A percentile compares a stretch with the other conserved stretches of the same genome.
These are phyloP conservation scores for human DNA, from an alignment of 2,113 vertebrate genomes.

Conservation along the genomic window DNA sequence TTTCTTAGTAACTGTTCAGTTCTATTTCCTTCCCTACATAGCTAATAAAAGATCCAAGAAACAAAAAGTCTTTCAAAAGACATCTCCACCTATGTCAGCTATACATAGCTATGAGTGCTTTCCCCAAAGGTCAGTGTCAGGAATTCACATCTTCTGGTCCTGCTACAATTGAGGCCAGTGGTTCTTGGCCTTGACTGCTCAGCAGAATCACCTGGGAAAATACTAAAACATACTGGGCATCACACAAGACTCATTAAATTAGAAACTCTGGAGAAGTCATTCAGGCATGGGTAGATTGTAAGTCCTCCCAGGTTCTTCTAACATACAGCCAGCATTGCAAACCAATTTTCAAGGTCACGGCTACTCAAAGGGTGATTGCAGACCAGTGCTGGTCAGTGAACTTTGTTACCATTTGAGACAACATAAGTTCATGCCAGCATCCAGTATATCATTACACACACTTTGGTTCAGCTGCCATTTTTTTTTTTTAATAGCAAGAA, in stretches of 20 bases:
- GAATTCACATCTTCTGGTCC: background rate
- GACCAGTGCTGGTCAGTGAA: background rate
- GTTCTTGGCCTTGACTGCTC: background rate
- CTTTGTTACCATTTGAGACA: background rate
- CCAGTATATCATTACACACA: background rate
- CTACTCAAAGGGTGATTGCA: background rate
- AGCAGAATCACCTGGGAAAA: background rate
- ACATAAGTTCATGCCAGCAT: background rate
- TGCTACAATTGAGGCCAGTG: background rate
- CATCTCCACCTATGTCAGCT: background rate
- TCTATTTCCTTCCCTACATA: constrained; percentile 35
- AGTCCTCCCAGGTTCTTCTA: background rate
- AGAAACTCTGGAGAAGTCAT: background rate
- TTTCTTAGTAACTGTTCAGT: constrained; percentile 51
- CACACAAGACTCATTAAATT: background rate
- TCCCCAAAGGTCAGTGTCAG: background rate
- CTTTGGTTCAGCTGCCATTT: background rate
- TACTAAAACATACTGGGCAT: background rate
- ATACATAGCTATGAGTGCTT: background rate
- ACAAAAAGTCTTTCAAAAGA: background rate
- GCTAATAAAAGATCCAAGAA: constrained; percentile 51
- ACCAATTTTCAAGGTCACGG: background rate
- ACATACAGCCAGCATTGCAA: background rate
- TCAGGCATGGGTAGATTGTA: background rate
- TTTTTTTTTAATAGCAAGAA: background rate